phyloP scores from a whole-genome alignment of 1,140 invertebrate species.

The Muscidifurax raptorellus region DNA sequence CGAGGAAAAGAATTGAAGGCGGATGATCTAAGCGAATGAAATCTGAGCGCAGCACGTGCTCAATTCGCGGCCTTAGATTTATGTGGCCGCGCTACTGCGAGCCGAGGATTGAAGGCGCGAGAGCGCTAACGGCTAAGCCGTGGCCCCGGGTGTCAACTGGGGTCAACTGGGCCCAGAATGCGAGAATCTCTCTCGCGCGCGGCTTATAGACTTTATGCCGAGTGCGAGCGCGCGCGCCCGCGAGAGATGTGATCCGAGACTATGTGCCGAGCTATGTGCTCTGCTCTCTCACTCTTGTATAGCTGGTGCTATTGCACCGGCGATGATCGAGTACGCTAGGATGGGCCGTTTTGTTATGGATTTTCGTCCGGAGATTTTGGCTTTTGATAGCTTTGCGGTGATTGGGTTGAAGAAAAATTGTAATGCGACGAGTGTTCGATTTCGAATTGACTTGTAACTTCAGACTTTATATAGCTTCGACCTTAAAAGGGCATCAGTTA shows the following conservation, averaged over 20 bases:
- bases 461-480: too few species aligned
- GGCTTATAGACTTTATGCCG: conserved; percentile 35
- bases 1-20: conserved; percentile 58
- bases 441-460: too few species aligned
- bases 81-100: conserved; percentile 61
- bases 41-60: conserved; percentile 75
- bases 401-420: too few species aligned
- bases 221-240: background rate
- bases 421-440: too few species aligned
- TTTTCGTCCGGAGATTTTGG: too few species aligned
- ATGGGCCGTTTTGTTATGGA: too few species aligned
- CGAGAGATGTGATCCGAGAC: background rate
- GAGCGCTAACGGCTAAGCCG: conserved; percentile 71
- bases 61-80: conserved; percentile 73
- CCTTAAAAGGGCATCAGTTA: too few species aligned
- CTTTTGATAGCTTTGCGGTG: too few species aligned
- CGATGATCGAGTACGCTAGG: background rate
- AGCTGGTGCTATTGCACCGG: background rate
- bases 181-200: conserved; percentile 69
- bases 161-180: conserved; percentile 75
- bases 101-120: background rate
- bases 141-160: conserved; percentile 72
- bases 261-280: too few species aligned
- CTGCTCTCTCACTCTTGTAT: background rate
- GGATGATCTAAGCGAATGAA: conserved; percentile 74